Base-by-base conservation (phyloP, 2,888 invertebrate species). In the Eremobia ochroleuca region DNA sequence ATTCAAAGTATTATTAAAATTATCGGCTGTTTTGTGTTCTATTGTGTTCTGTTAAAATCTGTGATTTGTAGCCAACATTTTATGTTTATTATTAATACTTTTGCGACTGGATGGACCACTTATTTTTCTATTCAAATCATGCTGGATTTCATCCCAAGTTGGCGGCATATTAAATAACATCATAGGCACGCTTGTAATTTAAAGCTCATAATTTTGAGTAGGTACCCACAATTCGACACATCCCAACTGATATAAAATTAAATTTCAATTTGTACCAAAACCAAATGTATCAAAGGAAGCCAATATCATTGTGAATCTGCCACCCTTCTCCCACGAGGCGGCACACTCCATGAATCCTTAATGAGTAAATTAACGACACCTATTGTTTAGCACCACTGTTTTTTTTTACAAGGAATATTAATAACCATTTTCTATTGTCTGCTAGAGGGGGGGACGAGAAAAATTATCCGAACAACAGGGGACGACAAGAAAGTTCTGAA, bases 291-390 rank as follows among this genome's bases (percentile, higher is more conserved):
- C 88, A 90, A 92, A 89, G 88, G 87, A 82, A 85, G 88, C 89
- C 89, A 89, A 88, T 88, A 88, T 87, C 85, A 88, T 88, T 90
- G 83, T 77, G 79, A 82, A 90, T 92, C 88, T 88, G 87, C 89
- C 89, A 82, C 88, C 88, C 89, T 85, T 85, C 90, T 90, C 88
- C 90, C 82, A 78, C 83, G 73, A 82, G 87, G 88, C 80, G 82
- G 83, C 87, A 91, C 94, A 91, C 96, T 95, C 96, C 93, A 94
- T 95, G 96, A 96, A 96, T 96, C 90, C 92, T 92, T 96, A 97
- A 96, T 96, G 96, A 97, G 94, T 93, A 94, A 96, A 97, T 97
- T 97, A 97, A 97, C 96, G 95, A 93, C 95, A 96, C 94, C 96
- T 96, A 97, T 97, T 97, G 97, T 97, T 94, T 94, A 92, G 93